Conservation (phyloP, 2,888 invertebrate species). For the Plebejus melissa region DNA sequence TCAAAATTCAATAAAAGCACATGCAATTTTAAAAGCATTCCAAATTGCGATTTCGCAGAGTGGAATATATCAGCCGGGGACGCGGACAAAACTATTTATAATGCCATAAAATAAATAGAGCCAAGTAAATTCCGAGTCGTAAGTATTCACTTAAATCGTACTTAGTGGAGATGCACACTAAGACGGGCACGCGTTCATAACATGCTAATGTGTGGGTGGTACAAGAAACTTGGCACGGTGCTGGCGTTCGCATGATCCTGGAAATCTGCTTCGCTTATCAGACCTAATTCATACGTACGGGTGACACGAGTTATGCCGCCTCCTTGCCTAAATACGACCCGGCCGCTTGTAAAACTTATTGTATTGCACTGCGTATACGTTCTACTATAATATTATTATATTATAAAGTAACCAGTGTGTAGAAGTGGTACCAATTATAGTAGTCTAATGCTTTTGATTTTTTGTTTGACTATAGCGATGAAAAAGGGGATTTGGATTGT, state of each 20-base stretch:
- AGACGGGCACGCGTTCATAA: conserved; percentile 50
- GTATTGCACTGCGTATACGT: background rate
- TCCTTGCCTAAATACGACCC: conserved; percentile 17
- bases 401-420: too few relatives aligned
- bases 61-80: conserved; percentile 6
- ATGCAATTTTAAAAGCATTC: conserved; percentile 28
- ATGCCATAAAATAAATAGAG: conserved; percentile 23
- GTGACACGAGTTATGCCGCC: conserved; percentile 6
- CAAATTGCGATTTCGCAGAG: conserved; percentile 21
- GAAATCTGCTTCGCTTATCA: conserved; percentile 74
- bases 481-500: too few relatives aligned
- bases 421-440: too few relatives aligned
- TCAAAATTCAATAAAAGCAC: conserved; percentile 3
- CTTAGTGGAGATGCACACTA: conserved; percentile 40
- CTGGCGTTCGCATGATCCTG: conserved; percentile 58
- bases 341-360: background rate
- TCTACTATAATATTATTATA: too few relatives aligned
- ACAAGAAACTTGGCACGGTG: conserved; percentile 68
- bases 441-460: too few relatives aligned
- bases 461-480: background rate
- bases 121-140: conserved; percentile 27
- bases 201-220: conserved; percentile 68
- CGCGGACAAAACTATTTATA: conserved; percentile 23
- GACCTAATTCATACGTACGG: conserved; percentile 66
- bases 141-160: conserved; percentile 37